Percentiles rank a stretch among this genome's conserved stretches.
Conservation (phyloP, 2,113 vertebrate species). For the Fregetta grallaria region DNA sequence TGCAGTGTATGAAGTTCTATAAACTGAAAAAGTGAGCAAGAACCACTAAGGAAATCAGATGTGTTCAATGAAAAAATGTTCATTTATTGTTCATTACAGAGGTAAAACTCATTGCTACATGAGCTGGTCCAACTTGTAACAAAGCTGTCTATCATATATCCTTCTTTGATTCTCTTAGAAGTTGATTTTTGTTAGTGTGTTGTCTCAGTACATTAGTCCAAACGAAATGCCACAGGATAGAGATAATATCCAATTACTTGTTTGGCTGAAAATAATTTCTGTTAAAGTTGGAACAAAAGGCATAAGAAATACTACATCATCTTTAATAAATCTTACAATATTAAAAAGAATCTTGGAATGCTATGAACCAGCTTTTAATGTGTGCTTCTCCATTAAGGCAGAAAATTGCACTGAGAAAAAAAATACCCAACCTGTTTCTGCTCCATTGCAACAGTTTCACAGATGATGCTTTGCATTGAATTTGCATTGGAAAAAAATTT, state of each 20-base stretch:
- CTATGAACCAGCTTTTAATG: conserved; percentile 40
- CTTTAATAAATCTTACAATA: conserved; percentile 38
- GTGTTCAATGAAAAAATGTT: background rate
- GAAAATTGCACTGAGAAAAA: conserved; percentile 60
- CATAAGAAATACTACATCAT: background rate
- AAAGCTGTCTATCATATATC: background rate
- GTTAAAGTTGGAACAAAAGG: background rate
- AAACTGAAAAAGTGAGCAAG: background rate
- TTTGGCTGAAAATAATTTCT: conserved; percentile 42
- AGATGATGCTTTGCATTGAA: conserved; percentile 24
- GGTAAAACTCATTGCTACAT: background rate
- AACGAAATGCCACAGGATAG: background rate
- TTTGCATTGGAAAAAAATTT: conserved; percentile 13
- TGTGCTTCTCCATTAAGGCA: conserved; percentile 41
- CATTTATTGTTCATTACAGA: background rate
- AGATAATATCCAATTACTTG: background rate
- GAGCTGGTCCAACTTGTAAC: background rate
- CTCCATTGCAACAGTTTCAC: conserved; percentile 40
- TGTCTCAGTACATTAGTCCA: background rate
- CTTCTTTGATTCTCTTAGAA: background rate
- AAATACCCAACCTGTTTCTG: conserved; percentile 32
- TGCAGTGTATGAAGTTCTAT: background rate
- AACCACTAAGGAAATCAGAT: background rate
- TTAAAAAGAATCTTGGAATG: conserved; percentile 18
- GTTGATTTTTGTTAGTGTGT: background rate